These are phyloP conservation scores for Saccopteryx bilineata DNA, from an alignment of 2,113 vertebrate genomes.

Conservation along the genomic window DNA sequence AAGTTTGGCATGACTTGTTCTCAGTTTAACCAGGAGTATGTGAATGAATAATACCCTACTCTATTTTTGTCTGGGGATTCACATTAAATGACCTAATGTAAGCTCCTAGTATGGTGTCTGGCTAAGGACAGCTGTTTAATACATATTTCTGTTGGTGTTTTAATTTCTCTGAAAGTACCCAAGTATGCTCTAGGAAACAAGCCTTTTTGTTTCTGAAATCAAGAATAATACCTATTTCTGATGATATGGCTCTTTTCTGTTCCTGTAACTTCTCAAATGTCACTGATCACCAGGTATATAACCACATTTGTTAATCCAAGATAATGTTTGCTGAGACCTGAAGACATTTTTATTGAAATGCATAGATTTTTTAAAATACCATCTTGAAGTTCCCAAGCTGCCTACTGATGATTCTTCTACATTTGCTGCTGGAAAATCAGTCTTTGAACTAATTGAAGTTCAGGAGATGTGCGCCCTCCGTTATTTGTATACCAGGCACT, in stretches of 20 bases:
- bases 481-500: not conserved
- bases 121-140: not conserved
- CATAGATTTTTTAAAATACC: not conserved
- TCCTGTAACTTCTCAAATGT: not conserved
- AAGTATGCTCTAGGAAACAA: constrained; percentile 10
- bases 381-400: not conserved
- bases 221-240: not conserved
- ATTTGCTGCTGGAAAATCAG: not conserved
- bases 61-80: not conserved
- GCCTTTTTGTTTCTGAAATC: constrained; percentile 47
- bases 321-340: not conserved
- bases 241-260: constrained; percentile 16
- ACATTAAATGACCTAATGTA: not conserved
- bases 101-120: not conserved
- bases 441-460: constrained; percentile 8
- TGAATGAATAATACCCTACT: not conserved
- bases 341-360: not conserved
- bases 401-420: not conserved
- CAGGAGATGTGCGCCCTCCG: not conserved
- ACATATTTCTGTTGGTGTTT: constrained; percentile 39
- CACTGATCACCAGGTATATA: not conserved
- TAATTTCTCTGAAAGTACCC: not conserved
- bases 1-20: constrained; percentile 16
- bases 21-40: not conserved
- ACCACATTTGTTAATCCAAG: constrained; percentile 4